phyloP scores from a whole-genome alignment of 2,797 vertebrate species.

The Steatocranus sp. region DNA sequence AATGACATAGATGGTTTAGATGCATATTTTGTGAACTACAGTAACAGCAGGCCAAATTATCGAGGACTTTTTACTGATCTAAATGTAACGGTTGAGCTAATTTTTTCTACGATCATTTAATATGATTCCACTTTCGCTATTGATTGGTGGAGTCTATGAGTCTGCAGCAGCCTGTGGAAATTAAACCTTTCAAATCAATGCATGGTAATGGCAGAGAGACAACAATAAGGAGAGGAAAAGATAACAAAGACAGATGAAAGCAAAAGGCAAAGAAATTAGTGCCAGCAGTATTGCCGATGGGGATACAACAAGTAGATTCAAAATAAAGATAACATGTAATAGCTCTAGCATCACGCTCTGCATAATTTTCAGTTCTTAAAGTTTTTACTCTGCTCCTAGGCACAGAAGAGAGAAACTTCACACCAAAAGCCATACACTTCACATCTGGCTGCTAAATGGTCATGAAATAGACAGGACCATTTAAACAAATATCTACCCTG shows the following conservation, averaged over 20 bases:
- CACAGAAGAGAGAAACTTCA: neutral
- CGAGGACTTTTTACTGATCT: neutral
- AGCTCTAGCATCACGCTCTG: neutral
- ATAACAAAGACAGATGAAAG: neutral
- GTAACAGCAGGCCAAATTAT: neutral
- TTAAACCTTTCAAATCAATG: slow-evolving; percentile 42
- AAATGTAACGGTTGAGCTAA: slow-evolving; percentile 7
- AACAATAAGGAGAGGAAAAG: neutral
- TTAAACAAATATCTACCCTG: neutral
- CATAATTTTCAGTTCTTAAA: neutral
- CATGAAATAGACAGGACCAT: neutral
- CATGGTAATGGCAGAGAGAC: neutral
- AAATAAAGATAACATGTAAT: neutral
- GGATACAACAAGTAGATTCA: neutral
- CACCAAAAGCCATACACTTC: neutral
- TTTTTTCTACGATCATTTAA: slow-evolving; percentile 24
- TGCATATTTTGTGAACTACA: neutral
- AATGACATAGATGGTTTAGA: neutral
- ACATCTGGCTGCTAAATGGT: neutral
- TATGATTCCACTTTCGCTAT: slow-evolving; percentile 25
- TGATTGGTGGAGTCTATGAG: slow-evolving; percentile 42
- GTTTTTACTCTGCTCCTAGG: neutral
- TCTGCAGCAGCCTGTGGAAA: slow-evolving; percentile 27
- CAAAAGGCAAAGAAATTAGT: neutral
- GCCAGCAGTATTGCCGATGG: neutral